Evolutionary conservation across 2,797 vertebrate species (phyloP).

Genomic region (Cossypha dichroa): DNA sequence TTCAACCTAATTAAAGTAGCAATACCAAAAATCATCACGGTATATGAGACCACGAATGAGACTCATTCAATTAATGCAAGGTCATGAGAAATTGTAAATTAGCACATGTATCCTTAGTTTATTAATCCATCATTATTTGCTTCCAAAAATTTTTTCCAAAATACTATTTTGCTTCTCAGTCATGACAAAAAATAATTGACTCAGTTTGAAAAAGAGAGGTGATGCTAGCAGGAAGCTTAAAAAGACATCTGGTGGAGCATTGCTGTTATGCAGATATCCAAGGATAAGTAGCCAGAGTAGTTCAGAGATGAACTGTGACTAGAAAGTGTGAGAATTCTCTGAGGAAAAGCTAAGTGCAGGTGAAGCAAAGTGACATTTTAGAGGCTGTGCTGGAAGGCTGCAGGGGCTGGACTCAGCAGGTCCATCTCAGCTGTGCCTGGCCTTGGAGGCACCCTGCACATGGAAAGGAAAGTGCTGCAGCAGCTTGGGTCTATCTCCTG

Average conservation of each 20-base stretch:
- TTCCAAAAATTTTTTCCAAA: not conserved
- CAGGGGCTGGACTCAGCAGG: not conserved
- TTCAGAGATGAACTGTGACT: not conserved
- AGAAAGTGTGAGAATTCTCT: not conserved
- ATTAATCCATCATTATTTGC: not conserved
- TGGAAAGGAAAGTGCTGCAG: not conserved
- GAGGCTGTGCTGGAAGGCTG: not conserved
- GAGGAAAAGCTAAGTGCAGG: not conserved
- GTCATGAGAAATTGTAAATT: not conserved
- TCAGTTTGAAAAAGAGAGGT: not conserved
- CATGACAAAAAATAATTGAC: not conserved
- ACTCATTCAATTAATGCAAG: not conserved
- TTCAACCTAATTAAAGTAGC: not conserved
- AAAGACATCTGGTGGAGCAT: not conserved
- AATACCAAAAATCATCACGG: not conserved
- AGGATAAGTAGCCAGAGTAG: not conserved
- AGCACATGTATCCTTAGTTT: not conserved
- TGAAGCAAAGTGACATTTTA: not conserved
- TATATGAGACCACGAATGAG: not conserved
- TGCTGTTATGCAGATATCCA: not conserved
- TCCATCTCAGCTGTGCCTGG: too few species aligned
- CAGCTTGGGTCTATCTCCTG: not conserved
- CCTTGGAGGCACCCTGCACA: accelerated
- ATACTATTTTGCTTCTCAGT: not conserved
- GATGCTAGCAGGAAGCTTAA: not conserved